Percentiles rank a stretch among this genome's conserved stretches.
These are phyloP conservation scores for Unio delphinus DNA, from an alignment of 2,888 invertebrate genomes.

Conservation along the genomic window DNA sequence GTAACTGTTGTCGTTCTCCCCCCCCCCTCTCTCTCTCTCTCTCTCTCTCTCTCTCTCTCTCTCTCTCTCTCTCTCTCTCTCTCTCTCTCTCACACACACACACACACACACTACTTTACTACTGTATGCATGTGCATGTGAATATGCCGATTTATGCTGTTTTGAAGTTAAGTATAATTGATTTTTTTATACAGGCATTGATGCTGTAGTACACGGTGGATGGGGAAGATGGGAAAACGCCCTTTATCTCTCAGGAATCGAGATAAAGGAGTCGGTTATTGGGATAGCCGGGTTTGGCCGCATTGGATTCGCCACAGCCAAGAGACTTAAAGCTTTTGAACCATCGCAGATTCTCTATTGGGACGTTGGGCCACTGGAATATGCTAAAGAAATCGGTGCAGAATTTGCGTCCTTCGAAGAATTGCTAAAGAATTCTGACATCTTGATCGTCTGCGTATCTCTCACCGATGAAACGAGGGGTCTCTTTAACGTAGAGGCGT, in stretches of 20 bases:
- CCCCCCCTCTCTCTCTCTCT: too few species aligned
- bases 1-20: too few species aligned
- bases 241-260: conserved; percentile 91
- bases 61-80: too few species aligned
- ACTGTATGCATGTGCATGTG: too few species aligned
- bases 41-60: too few species aligned
- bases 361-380: conserved; percentile 77
- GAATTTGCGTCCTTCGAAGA: conserved; percentile 80
- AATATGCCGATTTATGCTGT: too few species aligned
- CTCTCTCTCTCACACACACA: too few species aligned
- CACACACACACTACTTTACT: too few species aligned
- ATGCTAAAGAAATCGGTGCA: conserved; percentile 76
- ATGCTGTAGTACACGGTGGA: conserved; percentile 77
- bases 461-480: conserved; percentile 80
- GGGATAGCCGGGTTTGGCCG: conserved; percentile 69
- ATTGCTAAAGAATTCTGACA: conserved; percentile 84
- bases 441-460: conserved; percentile 85
- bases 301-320: conserved; percentile 80
- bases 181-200: conserved; percentile 31
- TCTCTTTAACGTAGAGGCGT: conserved; percentile 84
- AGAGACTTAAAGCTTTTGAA: conserved; percentile 82
- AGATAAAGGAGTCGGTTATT: conserved; percentile 83
- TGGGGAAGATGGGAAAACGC: conserved; percentile 85
- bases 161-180: too few species aligned
- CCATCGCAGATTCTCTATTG: conserved; percentile 82